phyloP scores from a whole-genome alignment of 1,140 invertebrate genomes.

The Musca domestica region DNA sequence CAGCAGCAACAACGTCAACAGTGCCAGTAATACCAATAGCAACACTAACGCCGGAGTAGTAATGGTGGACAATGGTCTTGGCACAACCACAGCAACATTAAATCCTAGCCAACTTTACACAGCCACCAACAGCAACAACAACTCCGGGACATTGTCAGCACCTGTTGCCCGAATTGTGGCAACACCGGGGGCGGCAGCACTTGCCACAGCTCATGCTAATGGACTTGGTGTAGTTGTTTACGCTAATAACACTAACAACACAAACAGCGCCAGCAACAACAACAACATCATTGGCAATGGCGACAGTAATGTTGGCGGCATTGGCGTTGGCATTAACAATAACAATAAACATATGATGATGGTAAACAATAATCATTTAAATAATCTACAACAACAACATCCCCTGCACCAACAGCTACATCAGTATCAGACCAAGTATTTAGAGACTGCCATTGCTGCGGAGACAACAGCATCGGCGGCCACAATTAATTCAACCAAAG shows the following conservation, averaged over 20 bases:
- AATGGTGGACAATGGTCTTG: constrained; percentile 4
- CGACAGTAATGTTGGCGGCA: constrained; percentile 14
- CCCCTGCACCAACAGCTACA: constrained; percentile 31
- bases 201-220: constrained; percentile 25
- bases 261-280: constrained; percentile 24
- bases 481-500: neutral
- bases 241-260: constrained; percentile 38
- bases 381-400: constrained; percentile 39
- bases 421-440: constrained; percentile 44
- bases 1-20: constrained; percentile 26
- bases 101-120: constrained; percentile 23
- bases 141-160: constrained; percentile 34
- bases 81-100: constrained; percentile 21
- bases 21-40: neutral
- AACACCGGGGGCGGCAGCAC: constrained; percentile 42
- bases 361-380: constrained; percentile 46
- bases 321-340: constrained; percentile 36
- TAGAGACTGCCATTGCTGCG: constrained; percentile 33
- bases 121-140: constrained; percentile 34
- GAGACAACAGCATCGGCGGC: neutral
- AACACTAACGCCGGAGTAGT: constrained; percentile 12
- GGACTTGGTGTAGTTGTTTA: constrained; percentile 24
- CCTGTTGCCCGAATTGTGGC: constrained; percentile 39
- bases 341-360: constrained; percentile 23
- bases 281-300: constrained; percentile 6